These are phyloP conservation scores for Chironomus striatipennis DNA, from an alignment of 1,140 invertebrate genomes.

Conservation along the genomic window DNA sequence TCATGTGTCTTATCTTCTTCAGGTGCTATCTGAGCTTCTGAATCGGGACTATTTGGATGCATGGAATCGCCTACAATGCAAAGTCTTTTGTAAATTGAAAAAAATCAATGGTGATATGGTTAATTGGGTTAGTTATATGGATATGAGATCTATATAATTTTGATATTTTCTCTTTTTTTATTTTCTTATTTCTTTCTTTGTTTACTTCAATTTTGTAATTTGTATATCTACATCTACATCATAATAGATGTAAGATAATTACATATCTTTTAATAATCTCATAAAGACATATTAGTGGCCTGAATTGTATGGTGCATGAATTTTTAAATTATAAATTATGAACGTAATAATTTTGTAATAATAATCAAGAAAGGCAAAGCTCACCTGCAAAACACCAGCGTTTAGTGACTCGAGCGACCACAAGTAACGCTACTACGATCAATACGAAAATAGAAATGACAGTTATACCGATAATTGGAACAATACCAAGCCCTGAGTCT, in stretches of 20 bases:
- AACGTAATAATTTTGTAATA: too few relatives aligned
- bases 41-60: slow-evolving; percentile 35
- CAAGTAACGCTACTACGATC: slow-evolving; percentile 53
- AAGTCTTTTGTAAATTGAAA: background rate
- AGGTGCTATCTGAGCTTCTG: slow-evolving; percentile 39
- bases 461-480: slow-evolving; percentile 66
- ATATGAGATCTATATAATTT: background rate
- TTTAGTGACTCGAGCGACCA: slow-evolving; percentile 66
- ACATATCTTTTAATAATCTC: background rate
- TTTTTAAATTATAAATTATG: background rate
- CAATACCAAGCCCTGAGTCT: slow-evolving; percentile 59
- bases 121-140: slow-evolving; percentile 10
- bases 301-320: background rate
- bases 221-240: background rate
- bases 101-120: background rate
- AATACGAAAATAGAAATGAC: slow-evolving; percentile 56
- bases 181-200: background rate
- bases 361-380: slow-evolving; percentile 35
- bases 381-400: slow-evolving; percentile 78
- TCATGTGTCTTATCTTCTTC: slow-evolving; percentile 37
- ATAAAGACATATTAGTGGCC: background rate
- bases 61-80: slow-evolving; percentile 22
- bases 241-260: background rate
- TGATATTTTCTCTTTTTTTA: background rate
- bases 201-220: background rate